Conservation (phyloP, 2,888 invertebrate species). For the Ectobius pallidus region DNA sequence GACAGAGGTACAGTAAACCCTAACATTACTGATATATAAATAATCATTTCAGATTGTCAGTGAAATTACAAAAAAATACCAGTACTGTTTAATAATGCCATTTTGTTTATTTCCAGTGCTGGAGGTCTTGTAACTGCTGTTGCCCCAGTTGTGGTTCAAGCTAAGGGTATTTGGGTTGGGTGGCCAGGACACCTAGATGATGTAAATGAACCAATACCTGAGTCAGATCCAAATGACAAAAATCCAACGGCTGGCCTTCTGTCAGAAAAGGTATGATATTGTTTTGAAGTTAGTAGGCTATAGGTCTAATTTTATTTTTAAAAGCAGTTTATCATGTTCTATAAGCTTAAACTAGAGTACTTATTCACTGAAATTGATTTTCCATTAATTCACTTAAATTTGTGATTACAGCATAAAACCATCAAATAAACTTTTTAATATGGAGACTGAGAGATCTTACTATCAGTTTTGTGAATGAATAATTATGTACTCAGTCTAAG, state of each 20-base stretch:
- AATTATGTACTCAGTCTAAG: too few relatives aligned
- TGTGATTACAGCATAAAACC: too few relatives aligned
- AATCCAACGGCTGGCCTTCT: conserved; percentile 86
- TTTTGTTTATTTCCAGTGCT: conserved; percentile 66
- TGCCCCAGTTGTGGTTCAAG: conserved; percentile 85
- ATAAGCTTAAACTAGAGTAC: not conserved
- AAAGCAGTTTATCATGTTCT: not conserved
- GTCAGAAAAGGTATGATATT: conserved; percentile 72
- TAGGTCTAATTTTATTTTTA: not conserved
- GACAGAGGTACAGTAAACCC: too few relatives aligned
- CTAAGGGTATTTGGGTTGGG: conserved; percentile 87
- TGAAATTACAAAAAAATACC: too few relatives aligned
- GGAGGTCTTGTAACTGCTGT: conserved; percentile 91
- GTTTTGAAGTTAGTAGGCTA: not conserved
- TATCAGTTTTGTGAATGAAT: too few relatives aligned
- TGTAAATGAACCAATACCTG: conserved; percentile 79
- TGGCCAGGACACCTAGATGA: conserved; percentile 88
- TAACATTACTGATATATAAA: too few relatives aligned
- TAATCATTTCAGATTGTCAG: too few relatives aligned
- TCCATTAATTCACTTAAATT: too few relatives aligned
- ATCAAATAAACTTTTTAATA: too few relatives aligned
- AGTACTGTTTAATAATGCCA: too few relatives aligned
- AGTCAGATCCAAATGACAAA: conserved; percentile 83
- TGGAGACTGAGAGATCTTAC: too few relatives aligned
- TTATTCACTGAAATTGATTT: too few relatives aligned